Base-by-base conservation (phyloP, 1,140 invertebrate species). In the Cryptotermes secundus region DNA sequence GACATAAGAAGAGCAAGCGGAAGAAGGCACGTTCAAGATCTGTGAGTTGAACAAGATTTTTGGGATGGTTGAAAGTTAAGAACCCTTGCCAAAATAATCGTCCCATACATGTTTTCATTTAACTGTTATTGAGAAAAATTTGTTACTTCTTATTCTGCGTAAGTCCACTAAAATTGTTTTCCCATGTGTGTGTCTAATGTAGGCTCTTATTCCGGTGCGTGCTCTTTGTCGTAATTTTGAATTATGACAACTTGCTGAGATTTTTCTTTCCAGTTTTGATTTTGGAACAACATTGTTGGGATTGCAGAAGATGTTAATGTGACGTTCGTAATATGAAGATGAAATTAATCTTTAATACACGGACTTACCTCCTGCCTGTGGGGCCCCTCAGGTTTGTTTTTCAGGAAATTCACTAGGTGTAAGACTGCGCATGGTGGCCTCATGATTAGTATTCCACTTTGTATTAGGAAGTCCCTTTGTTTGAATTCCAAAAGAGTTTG, bases 21-120 rank as follows among this genome's bases (percentile, higher is more conserved):
- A 72, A 72, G 59, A 80, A 80, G 72, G 53, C 83, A 4, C 65
- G 31, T 38, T 84, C 83, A 31, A 84, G 83, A 84, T 84, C 83
- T 22, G 83, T 84, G 42, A 84, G 83, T 45, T 36, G 7, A 19
- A 38, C 35, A 82, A 31, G 0, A 72, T 83, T 83, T 26, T 79
- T 9, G 4, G 34, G 24, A 59, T 72, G 34, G 19, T 79, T 35
- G 80, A 72, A 72, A 31, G 12, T 72, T n/a, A 9, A n/a, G 59
- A 72, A n/a, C 26, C 0, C 10, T 72, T 72, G n/a, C 59, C 14
- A n/a, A 72, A 31, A 72, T 72, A 3, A 31, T 0, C 26, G 59
- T 26, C n/a, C 4, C 10, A 6, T 49, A 72, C 10, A 31, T 72
- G 26, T 12, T 10, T 72, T 49, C 22, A 22, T 49, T 14, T 3